Evolutionary conservation across 2,888 invertebrate species (phyloP).

Genomic region (Tachystola acroxantha): DNA sequence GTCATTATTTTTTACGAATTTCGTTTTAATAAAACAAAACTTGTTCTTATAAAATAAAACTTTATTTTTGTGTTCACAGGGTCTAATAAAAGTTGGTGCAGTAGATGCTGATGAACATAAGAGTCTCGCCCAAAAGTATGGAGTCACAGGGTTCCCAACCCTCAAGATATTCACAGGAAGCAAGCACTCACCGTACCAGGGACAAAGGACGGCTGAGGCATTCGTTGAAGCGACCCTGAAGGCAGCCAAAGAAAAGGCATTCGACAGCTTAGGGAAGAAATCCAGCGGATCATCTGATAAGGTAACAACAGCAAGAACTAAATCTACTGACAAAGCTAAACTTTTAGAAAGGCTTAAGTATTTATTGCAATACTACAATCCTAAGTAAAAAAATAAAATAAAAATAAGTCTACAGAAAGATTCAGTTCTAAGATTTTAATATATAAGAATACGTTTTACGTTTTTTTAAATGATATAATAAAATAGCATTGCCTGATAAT

Average conservation of each 20-base stretch:
- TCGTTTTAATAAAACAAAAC: too few relatives aligned
- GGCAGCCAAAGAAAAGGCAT: slow-evolving; percentile 86
- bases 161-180: slow-evolving; percentile 95
- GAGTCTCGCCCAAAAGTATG: slow-evolving; percentile 87
- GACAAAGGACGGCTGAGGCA: slow-evolving; percentile 89
- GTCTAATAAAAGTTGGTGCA: slow-evolving; percentile 95
- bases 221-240: slow-evolving; percentile 92
- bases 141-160: slow-evolving; percentile 95
- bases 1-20: too few relatives aligned
- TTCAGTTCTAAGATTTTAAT: background rate
- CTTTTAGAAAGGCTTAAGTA: background rate
- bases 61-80: too few relatives aligned
- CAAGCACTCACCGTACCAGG: slow-evolving; percentile 93
- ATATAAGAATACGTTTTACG: background rate
- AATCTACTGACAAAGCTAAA: background rate
- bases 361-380: slow-evolving; percentile 1
- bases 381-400: background rate
- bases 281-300: slow-evolving; percentile 52
- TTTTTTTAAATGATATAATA: too few relatives aligned
- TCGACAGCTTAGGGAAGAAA: slow-evolving; percentile 82
- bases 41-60: too few relatives aligned
- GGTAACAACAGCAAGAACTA: slow-evolving; percentile 39
- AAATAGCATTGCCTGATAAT: too few relatives aligned
- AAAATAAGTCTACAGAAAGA: background rate
- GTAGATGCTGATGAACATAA: slow-evolving; percentile 95